A percentile compares a stretch with the other conserved stretches of the same genome.
These are phyloP conservation scores for Bombus breviceps DNA, from an alignment of 1,140 invertebrate genomes.

Conservation along the genomic window DNA sequence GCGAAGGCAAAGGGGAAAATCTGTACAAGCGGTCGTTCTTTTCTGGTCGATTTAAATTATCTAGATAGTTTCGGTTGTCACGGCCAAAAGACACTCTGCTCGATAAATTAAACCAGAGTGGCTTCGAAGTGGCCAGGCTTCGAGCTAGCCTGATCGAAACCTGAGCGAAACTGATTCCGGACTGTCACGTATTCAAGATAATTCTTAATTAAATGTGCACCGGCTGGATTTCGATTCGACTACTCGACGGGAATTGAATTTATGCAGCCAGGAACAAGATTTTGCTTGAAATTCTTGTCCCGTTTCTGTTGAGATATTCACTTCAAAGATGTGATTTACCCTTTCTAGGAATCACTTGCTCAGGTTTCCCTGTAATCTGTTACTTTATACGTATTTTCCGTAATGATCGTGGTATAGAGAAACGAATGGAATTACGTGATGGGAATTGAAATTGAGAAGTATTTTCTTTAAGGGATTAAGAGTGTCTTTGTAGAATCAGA, in stretches of 20 bases:
- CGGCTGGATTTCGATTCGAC: constrained; percentile 58
- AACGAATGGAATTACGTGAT: too few species aligned
- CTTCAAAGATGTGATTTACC: too few species aligned
- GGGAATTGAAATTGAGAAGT: too few species aligned
- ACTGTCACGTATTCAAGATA: constrained; percentile 57
- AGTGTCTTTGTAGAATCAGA: too few species aligned
- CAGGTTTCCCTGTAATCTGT: not conserved
- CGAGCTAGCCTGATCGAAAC: constrained; percentile 26
- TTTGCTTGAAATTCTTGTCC: constrained; percentile 42
- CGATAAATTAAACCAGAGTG: constrained; percentile 62
- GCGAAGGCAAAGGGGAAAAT: not conserved
- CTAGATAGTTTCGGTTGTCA: constrained; percentile 62
- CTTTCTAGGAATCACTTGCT: not conserved
- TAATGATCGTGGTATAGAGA: too few species aligned
- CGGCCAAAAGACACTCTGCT: constrained; percentile 57
- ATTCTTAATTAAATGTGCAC: constrained; percentile 65
- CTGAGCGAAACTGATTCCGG: constrained; percentile 43
- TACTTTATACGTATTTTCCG: not conserved
- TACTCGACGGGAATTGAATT: constrained; percentile 40
- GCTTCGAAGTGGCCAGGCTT: constrained; percentile 38
- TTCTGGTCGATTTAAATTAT: constrained; percentile 60
- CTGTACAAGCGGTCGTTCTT: constrained; percentile 20
- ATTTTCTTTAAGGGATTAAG: too few species aligned
- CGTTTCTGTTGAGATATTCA: constrained; percentile 1
- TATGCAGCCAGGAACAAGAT: constrained; percentile 38